Conservation (phyloP, 2,113 vertebrate genomes). For the Apodemus sylvaticus region DNA sequence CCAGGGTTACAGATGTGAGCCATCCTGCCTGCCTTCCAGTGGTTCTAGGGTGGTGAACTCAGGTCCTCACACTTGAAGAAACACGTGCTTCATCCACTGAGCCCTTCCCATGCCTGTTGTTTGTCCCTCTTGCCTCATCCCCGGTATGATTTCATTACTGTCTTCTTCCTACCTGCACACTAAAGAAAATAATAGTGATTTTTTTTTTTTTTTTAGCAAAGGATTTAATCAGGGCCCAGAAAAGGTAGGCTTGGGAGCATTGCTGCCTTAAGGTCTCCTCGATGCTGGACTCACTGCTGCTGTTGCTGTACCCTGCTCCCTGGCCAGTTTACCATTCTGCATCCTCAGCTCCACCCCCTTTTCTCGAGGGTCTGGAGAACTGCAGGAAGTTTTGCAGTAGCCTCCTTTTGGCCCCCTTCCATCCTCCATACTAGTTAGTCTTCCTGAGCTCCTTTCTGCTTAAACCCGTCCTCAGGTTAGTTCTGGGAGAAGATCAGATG, state of each 20-base stretch:
- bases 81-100: neutral
- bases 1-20: neutral
- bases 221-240: neutral
- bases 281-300: neutral
- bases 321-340: neutral
- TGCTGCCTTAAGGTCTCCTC: neutral
- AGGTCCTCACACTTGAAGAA: neutral
- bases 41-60: neutral
- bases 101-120: neutral
- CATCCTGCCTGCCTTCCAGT: too few relatives aligned
- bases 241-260: neutral
- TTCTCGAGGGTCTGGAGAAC: neutral
- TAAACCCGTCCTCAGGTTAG: neutral
- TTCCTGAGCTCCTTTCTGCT: neutral
- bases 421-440: neutral
- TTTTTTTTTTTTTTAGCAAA: neutral
- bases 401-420: neutral
- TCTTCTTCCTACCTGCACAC: neutral
- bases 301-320: neutral
- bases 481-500: constrained; percentile 29
- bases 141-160: neutral
- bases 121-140: neutral
- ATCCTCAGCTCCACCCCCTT: constrained; percentile 14
- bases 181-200: neutral
- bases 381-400: neutral